These are phyloP conservation scores for Gymnocheta viridis DNA, from an alignment of 2,888 invertebrate genomes.

Conservation along the genomic window DNA sequence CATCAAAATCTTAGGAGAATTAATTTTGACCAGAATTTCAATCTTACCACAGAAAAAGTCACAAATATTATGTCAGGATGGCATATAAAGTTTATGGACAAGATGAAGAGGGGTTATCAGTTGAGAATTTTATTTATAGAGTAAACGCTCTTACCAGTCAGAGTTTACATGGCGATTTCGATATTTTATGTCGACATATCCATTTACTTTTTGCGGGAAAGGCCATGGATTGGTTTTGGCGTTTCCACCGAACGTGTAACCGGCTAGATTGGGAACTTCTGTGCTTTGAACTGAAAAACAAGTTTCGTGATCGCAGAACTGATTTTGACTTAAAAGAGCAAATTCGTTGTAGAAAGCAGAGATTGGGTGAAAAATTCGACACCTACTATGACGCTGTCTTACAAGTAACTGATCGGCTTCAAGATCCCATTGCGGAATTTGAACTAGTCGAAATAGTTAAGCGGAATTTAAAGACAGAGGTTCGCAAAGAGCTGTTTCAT, in stretches of 20 bases:
- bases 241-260: constrained; percentile 9
- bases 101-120: constrained; percentile 18
- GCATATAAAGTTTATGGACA: constrained; percentile 34
- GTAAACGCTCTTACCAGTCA: constrained; percentile 35
- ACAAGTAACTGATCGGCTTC: constrained; percentile 15
- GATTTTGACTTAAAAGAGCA: constrained; percentile 43
- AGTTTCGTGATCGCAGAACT: constrained; percentile 48
- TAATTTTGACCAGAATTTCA: background rate
- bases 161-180: constrained; percentile 24
- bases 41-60: constrained; percentile 6
- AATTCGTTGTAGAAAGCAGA: constrained; percentile 21
- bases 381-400: constrained; percentile 28
- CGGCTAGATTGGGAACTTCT: constrained; percentile 26
- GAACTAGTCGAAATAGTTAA: constrained; percentile 26
- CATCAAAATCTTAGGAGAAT: background rate
- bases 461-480: constrained; percentile 10
- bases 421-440: background rate
- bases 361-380: no score
- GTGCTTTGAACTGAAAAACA: constrained; percentile 12
- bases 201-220: constrained; percentile 16
- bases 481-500: constrained; percentile 28
- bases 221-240: constrained; percentile 25
- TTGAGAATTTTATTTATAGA: constrained; percentile 43
- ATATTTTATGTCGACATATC: constrained; percentile 27
- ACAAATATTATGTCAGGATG: constrained; percentile 10